Evolutionary conservation across 1,140 invertebrate species (phyloP), one percentile per base, ranked within the genome.

Genomic region (Metaphire vulgaris): DNA sequence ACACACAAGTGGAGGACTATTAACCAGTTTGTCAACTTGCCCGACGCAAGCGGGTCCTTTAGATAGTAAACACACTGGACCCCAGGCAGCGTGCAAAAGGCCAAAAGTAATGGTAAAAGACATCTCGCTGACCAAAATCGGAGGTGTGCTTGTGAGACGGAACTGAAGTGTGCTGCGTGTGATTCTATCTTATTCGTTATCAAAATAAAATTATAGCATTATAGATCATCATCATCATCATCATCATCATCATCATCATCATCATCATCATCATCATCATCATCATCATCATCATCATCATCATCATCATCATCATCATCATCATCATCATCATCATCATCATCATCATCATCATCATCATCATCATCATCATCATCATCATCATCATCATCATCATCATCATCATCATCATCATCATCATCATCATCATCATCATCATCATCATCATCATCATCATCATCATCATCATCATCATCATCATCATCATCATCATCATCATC

Each of bases 341-440:
- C 33, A 33, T 72, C 26, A 6, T 72, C 71, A 72, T 72, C 71
- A 33, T 72, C 71, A 69, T 69, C 41, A 56, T 56, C 41, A 56
- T 56, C 41, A 56, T 56, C 41, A 56, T 56, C 41, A 56, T 56
- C 41, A 56, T 56, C 41, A 56, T 56, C 41, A 56, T 56, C 41
- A 56, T 56, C 21, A 56, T 56, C 41, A 56, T 56, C 41, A 56
- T 56, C 41, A 56, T 12, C 41, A 56, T 12, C 21, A 56, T 12
- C 21, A 21, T 56, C 6, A 56, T 56, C 41, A 21, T 21, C 41
- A 12, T 56, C 21, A 56, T 56, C 41, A 56, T 56, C 41, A 56
- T 56, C 41, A 56, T 56, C 41, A 56, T 56, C 41, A 56, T 21
- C 41, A 56, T 56, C 41, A 56, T 21, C 6, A 56, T 56, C 41